Evolutionary conservation across 2,797 vertebrate species (phyloP).

Genomic region (Rhinophrynus dorsalis): DNA sequence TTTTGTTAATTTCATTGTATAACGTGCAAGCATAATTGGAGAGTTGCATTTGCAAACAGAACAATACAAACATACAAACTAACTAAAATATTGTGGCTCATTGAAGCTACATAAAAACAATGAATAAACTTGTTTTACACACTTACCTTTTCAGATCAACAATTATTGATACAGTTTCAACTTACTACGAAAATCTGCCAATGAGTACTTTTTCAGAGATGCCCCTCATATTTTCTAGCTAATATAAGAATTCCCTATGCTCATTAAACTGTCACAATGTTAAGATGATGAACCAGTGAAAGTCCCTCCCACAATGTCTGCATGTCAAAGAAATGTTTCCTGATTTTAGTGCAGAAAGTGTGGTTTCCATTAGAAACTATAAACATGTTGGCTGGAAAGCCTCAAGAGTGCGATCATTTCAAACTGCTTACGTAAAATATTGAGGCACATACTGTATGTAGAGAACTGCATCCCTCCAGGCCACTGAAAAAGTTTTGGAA

Average conservation of each 20-base stretch:
- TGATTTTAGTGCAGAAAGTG: slow-evolving; percentile 57
- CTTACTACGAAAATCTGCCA: slow-evolving; percentile 30
- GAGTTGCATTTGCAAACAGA: no score
- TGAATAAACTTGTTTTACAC: no score
- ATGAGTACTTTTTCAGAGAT: slow-evolving; percentile 36
- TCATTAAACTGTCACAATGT: slow-evolving; percentile 56
- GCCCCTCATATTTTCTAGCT: slow-evolving; percentile 45
- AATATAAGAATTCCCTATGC: slow-evolving; percentile 51
- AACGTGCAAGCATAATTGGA: no score
- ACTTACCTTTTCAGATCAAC: no score
- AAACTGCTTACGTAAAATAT: slow-evolving; percentile 24
- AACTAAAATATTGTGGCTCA: no score
- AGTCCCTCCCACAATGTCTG: slow-evolving; percentile 52
- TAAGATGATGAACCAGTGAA: slow-evolving; percentile 47
- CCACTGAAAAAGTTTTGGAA: not conserved
- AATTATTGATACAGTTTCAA: no score
- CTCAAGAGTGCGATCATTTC: slow-evolving; percentile 51
- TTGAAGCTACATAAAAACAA: no score
- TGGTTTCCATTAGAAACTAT: slow-evolving; percentile 61
- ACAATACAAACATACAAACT: no score
- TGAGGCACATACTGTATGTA: not conserved
- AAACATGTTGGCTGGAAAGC: slow-evolving; percentile 56
- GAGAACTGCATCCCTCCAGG: not conserved
- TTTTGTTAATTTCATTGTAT: no score
- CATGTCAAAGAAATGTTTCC: slow-evolving; percentile 57